Conservation (phyloP, 2,113 vertebrate species). For the Phoenicopterus ruber region DNA sequence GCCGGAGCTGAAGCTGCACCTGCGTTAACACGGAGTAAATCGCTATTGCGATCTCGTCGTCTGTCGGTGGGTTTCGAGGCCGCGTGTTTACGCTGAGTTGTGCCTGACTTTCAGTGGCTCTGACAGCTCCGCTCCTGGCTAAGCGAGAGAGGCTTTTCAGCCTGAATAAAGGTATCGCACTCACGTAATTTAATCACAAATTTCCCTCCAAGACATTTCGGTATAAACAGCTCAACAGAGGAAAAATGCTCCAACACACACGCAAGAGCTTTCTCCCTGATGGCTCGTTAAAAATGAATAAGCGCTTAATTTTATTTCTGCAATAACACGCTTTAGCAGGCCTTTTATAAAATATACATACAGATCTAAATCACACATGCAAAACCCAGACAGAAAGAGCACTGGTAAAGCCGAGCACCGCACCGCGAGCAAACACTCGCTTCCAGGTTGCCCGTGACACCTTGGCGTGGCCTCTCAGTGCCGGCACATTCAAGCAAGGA, state of each 20-base stretch:
- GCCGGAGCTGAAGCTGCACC: background rate
- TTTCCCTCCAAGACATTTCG: background rate
- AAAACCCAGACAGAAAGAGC: background rate
- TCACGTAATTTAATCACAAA: background rate
- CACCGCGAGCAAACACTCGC: rapidly evolving
- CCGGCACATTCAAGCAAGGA: background rate
- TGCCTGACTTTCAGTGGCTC: background rate
- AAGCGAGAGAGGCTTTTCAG: background rate
- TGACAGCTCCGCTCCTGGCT: background rate
- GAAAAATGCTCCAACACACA: background rate
- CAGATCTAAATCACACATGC: background rate
- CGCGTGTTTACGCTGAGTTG: background rate
- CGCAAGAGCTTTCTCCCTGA: background rate
- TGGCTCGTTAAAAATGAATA: background rate
- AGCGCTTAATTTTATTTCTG: background rate
- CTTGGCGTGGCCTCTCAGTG: background rate
- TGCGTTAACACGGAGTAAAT: background rate
- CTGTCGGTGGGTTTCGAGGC: background rate
- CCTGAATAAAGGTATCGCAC: background rate
- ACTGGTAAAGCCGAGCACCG: background rate
- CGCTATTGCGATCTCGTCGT: too few relatives aligned
- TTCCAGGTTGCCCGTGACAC: background rate
- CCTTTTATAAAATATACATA: background rate
- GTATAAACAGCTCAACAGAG: background rate
- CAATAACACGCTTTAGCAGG: background rate